A percentile compares a stretch with the other conserved stretches of the same genome.
phyloP scores from a whole-genome alignment of 2,888 invertebrate genomes.

The Exocentrus adspersus region DNA sequence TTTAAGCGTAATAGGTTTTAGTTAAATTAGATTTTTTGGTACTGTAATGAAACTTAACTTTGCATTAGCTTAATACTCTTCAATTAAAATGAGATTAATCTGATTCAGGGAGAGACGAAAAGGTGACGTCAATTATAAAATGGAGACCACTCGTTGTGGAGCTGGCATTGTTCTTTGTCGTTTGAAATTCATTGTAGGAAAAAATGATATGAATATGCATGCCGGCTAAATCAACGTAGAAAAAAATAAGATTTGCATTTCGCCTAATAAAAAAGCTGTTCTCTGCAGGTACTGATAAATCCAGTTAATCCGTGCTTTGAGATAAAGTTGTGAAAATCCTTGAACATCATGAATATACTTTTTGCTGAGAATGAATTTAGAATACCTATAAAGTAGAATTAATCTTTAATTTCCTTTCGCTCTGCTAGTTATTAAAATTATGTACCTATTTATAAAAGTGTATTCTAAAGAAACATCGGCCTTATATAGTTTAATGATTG shows the following conservation, averaged over 20 bases:
- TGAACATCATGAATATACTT: no score
- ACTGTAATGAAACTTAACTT: constrained; percentile 16
- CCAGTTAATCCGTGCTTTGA: no score
- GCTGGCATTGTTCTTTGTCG: constrained; percentile 1
- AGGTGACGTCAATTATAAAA: constrained; percentile 22
- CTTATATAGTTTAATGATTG: no score
- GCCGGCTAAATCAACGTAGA: not conserved
- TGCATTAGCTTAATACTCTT: constrained; percentile 23
- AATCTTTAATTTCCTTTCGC: no score
- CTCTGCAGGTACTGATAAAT: no score
- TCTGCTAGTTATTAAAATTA: no score
- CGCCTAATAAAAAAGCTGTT: not conserved
- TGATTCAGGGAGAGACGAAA: constrained; percentile 7
- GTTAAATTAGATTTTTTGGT: constrained; percentile 36
- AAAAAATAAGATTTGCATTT: constrained; percentile 9
- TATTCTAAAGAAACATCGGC: no score
- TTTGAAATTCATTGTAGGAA: constrained; percentile 10
- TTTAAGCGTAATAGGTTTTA: constrained; percentile 40
- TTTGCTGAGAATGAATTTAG: no score
- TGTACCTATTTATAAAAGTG: no score
- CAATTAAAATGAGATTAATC: constrained; percentile 25
- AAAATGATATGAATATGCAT: constrained; percentile 8
- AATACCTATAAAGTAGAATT: no score
- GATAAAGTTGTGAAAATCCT: no score
- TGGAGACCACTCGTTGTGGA: constrained; percentile 4